Evolutionary conservation across 1,140 invertebrate genomes (phyloP).

Genomic region (Camponotus pennsylvanicus): DNA sequence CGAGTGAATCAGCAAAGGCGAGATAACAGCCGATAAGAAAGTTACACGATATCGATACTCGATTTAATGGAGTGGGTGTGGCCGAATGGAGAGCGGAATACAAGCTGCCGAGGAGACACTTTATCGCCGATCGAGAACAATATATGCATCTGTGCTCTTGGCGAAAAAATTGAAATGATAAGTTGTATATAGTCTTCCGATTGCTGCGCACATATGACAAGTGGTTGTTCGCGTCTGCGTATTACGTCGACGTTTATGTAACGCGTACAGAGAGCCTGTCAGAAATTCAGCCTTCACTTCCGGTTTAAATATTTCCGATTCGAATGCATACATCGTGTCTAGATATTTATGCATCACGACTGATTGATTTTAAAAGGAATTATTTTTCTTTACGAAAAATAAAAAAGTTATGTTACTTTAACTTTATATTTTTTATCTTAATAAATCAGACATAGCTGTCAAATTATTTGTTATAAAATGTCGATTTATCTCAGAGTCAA

Average conservation of each 20-base stretch:
- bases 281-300: too few relatives aligned
- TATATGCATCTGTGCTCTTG: constrained; percentile 55
- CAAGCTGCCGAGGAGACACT: constrained; percentile 48
- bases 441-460: too few relatives aligned
- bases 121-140: constrained; percentile 41
- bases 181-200: background rate
- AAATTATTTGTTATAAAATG: too few relatives aligned
- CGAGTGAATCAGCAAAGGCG: constrained; percentile 67
- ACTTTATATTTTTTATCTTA: too few relatives aligned
- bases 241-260: background rate
- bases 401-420: too few relatives aligned
- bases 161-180: constrained; percentile 18
- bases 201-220: background rate
- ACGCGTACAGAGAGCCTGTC: background rate
- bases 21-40: constrained; percentile 68
- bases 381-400: too few relatives aligned
- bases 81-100: constrained; percentile 15
- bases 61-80: constrained; percentile 72
- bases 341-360: too few relatives aligned
- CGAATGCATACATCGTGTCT: too few relatives aligned
- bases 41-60: constrained; percentile 67
- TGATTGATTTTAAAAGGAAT: too few relatives aligned
- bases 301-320: background rate
- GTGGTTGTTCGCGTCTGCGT: constrained; percentile 12
- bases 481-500: too few relatives aligned